These are phyloP conservation scores for Eleginops maclovinus DNA, from an alignment of 2,113 vertebrate genomes.

Conservation along the genomic window DNA sequence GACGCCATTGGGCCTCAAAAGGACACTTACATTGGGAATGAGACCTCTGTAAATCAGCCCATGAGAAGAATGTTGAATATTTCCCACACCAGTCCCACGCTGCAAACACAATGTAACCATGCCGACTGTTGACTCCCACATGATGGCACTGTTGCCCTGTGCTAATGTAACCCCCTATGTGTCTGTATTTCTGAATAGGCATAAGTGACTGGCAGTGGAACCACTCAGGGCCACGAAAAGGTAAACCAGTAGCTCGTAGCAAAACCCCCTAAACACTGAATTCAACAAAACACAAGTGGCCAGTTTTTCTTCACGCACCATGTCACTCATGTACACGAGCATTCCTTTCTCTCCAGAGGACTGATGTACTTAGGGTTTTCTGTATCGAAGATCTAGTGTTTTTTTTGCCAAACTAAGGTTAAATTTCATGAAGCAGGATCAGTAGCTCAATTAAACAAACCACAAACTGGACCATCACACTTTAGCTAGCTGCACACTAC, in stretches of 20 bases:
- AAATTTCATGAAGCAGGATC: constrained; percentile 81
- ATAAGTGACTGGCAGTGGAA: constrained; percentile 84
- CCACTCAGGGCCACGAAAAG: constrained; percentile 82
- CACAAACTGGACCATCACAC: constrained; percentile 54
- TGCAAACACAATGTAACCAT: neutral
- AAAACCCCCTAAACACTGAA: constrained; percentile 49
- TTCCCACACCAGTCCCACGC: neutral
- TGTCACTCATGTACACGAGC: constrained; percentile 14
- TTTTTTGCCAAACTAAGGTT: constrained; percentile 58
- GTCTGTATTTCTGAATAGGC: constrained; percentile 83
- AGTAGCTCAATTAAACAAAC: constrained; percentile 63
- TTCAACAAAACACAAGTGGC: constrained; percentile 56
- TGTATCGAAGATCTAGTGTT: constrained; percentile 20
- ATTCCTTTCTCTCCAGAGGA: constrained; percentile 19
- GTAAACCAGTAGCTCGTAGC: constrained; percentile 77
- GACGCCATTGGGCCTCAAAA: too few relatives aligned
- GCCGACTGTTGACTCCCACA: constrained; percentile 29
- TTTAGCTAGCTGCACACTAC: constrained; percentile 44
- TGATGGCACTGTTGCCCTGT: constrained; percentile 54
- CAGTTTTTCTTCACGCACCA: constrained; percentile 52
- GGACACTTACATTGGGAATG: too few relatives aligned
- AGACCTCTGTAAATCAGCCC: too few relatives aligned
- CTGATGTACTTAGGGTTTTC: constrained; percentile 30
- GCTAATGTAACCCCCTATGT: constrained; percentile 77
- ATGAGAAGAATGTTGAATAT: neutral